Evolutionary conservation across 2,113 vertebrate genomes (phyloP).

Genomic region (Python bivittatus): DNA sequence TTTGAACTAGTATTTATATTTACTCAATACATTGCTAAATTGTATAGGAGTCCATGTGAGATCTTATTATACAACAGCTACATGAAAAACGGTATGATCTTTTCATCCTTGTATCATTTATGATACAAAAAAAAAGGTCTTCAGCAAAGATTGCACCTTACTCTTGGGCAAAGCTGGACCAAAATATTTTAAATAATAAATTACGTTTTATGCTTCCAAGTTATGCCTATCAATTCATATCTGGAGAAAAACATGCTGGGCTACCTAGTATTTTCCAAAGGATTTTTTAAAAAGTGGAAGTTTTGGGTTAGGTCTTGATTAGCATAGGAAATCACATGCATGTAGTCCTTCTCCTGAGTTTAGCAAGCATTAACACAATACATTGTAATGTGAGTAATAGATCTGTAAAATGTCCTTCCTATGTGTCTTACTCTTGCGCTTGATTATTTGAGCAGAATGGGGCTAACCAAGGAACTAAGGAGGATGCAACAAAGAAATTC

Average conservation of each 20-base stretch:
- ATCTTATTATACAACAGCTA: neutral
- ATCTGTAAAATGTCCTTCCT: slow-evolving; percentile 66
- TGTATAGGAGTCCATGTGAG: neutral
- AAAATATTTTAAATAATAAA: neutral
- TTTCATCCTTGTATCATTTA: neutral
- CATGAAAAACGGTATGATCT: neutral
- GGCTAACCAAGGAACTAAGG: slow-evolving; percentile 19
- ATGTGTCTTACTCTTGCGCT: slow-evolving; percentile 53
- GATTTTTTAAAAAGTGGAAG: slow-evolving; percentile 52
- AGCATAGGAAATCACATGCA: slow-evolving; percentile 39
- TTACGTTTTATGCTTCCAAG: neutral
- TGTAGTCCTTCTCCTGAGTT: slow-evolving; percentile 46
- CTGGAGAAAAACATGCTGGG: slow-evolving; percentile 25
- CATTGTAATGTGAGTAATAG: slow-evolving; percentile 62
- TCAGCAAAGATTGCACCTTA: neutral
- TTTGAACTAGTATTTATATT: neutral
- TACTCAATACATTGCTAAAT: neutral
- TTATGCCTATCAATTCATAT: slow-evolving; percentile 17
- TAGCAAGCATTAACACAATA: slow-evolving; percentile 62
- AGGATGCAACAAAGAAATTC: slow-evolving; percentile 22
- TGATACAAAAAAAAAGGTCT: neutral
- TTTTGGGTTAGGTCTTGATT: slow-evolving; percentile 23
- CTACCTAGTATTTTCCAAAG: neutral
- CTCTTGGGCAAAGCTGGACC: neutral
- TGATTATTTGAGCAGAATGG: slow-evolving; percentile 6